Evolutionary conservation across 2,888 invertebrate genomes (phyloP).

Genomic region (Hydropsyche betteni): DNA sequence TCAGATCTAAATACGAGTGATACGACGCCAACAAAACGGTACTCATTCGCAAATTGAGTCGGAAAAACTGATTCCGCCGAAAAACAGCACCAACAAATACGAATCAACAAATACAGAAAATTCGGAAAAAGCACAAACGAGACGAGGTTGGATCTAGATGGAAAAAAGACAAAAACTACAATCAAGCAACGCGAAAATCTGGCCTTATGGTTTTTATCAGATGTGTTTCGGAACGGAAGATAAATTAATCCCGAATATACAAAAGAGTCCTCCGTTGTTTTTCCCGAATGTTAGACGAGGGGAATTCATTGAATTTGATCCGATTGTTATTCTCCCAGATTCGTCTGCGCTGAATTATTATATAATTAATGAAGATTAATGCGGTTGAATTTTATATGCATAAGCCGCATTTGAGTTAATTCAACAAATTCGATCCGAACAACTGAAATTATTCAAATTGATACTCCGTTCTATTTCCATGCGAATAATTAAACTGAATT

Average conservation of each 20-base stretch:
- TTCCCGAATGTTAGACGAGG: not conserved
- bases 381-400: not conserved
- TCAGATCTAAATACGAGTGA: too few relatives aligned
- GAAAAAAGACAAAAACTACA: not conserved
- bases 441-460: not conserved
- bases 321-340: not conserved
- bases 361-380: constrained; percentile 21
- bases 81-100: too few relatives aligned
- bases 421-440: constrained; percentile 6
- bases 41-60: too few relatives aligned
- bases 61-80: too few relatives aligned
- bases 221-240: not conserved
- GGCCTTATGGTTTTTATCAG: not conserved
- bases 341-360: not conserved
- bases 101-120: not conserved
- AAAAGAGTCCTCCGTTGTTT: not conserved
- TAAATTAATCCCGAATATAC: constrained; percentile 13
- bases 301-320: not conserved
- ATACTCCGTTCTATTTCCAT: too few relatives aligned
- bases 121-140: too few relatives aligned
- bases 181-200: not conserved
- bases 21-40: too few relatives aligned
- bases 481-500: too few relatives aligned
- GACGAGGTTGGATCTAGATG: not conserved
- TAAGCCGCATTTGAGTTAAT: not conserved